phyloP scores from a whole-genome alignment of 1,140 invertebrate genomes.

The Drosophila paulistorum region DNA sequence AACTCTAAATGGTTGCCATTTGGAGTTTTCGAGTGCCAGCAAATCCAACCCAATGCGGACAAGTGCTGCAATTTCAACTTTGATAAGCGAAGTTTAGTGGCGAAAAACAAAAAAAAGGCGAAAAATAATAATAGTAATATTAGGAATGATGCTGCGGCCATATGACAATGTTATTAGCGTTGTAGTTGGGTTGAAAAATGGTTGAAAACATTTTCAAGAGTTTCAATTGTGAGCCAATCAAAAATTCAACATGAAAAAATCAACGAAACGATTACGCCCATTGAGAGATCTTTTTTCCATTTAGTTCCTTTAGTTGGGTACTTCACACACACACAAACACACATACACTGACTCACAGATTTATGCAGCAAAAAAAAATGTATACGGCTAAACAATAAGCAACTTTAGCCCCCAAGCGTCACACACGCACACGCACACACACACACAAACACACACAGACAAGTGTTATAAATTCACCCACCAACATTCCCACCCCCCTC shows the following conservation, averaged over 20 bases:
- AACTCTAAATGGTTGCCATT: slow-evolving; percentile 46
- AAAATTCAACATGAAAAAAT: slow-evolving; percentile 25
- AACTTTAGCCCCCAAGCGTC: slow-evolving; percentile 26
- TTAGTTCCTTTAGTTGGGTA: slow-evolving; percentile 10
- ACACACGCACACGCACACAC: slow-evolving; percentile 15
- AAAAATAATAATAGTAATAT: slow-evolving; percentile 13
- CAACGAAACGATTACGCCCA: slow-evolving; percentile 59
- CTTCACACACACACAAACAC: background rate
- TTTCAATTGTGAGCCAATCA: slow-evolving; percentile 38
- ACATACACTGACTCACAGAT: slow-evolving; percentile 29
- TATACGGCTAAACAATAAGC: slow-evolving; percentile 71
- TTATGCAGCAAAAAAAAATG: slow-evolving; percentile 24
- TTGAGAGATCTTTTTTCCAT: slow-evolving; percentile 35
- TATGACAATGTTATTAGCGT: slow-evolving; percentile 53
- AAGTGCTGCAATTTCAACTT: slow-evolving; percentile 66
- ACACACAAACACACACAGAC: slow-evolving; percentile 22
- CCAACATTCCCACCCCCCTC: background rate
- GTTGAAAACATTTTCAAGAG: slow-evolving; percentile 13
- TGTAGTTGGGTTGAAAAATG: slow-evolving; percentile 27
- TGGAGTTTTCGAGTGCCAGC: slow-evolving; percentile 50
- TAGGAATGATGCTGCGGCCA: slow-evolving; percentile 12
- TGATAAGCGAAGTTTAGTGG: slow-evolving; percentile 58
- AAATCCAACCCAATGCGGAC: slow-evolving; percentile 46
- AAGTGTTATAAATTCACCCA: slow-evolving; percentile 72
- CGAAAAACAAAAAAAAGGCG: background rate